Conservation (phyloP, 2,797 vertebrate species). For the Melanotaenia pygmaea region DNA sequence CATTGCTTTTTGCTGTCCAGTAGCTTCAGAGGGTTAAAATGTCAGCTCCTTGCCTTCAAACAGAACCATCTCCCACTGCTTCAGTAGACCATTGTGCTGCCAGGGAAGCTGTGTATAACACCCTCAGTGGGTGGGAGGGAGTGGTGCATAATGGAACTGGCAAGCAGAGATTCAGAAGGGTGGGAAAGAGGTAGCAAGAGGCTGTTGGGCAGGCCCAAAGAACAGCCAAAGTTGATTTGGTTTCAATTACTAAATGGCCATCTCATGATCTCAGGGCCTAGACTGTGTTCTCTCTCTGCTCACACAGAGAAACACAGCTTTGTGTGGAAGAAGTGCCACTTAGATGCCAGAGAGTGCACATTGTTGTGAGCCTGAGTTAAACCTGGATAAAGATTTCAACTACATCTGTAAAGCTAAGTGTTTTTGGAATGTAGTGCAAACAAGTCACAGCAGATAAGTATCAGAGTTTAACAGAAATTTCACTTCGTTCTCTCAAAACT, state of each 20-base stretch:
- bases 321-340: slow-evolving; percentile 44
- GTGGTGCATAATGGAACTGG: slow-evolving; percentile 23
- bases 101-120: slow-evolving; percentile 41
- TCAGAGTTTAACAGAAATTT: background rate
- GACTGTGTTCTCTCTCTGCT: slow-evolving; percentile 28
- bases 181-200: background rate
- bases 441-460: background rate
- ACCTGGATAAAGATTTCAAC: slow-evolving; percentile 1
- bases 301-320: slow-evolving; percentile 49
- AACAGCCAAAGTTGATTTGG: slow-evolving; percentile 32
- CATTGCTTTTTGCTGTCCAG: slow-evolving; percentile 14
- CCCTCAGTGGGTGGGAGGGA: slow-evolving; percentile 25
- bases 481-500: background rate
- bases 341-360: slow-evolving; percentile 35
- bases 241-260: slow-evolving; percentile 52
- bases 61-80: slow-evolving; percentile 10
- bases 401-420: background rate
- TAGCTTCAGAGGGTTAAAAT: slow-evolving; percentile 19
- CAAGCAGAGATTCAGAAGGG: slow-evolving; percentile 2
- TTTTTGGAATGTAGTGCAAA: background rate
- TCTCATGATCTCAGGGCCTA: slow-evolving; percentile 58
- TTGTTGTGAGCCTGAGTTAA: slow-evolving; percentile 10
- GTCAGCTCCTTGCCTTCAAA: background rate
- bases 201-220: slow-evolving; percentile 1
- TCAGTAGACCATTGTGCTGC: slow-evolving; percentile 67